phyloP scores from a whole-genome alignment of 2,113 vertebrate genomes.

The Numenius arquata region DNA sequence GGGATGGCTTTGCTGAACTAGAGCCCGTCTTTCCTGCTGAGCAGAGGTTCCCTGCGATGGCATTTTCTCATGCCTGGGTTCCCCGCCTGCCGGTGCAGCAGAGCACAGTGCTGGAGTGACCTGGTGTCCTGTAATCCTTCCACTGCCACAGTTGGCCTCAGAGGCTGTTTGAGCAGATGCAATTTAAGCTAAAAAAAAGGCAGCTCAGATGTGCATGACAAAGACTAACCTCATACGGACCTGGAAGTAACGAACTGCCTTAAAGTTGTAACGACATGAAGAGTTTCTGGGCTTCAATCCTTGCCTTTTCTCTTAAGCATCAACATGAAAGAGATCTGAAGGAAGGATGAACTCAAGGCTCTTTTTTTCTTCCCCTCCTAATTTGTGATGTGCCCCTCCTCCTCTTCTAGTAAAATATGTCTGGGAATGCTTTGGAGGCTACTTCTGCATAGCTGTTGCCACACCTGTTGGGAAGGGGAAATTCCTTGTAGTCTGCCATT shows the following conservation, averaged over 20 bases:
- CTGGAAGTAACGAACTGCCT: conserved; percentile 52
- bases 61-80: not conserved
- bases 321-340: not conserved
- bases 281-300: not conserved
- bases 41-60: not conserved
- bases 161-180: not conserved
- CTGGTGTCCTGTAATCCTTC: not conserved
- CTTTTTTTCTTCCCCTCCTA: not conserved
- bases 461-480: conserved; percentile 61
- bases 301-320: not conserved
- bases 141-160: not conserved
- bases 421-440: conserved; percentile 39
- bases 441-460: conserved; percentile 37
- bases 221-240: conserved; percentile 12
- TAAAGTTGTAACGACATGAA: conserved; percentile 1
- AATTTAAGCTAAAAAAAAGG: not conserved
- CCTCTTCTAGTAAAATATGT: conserved; percentile 23
- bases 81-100: not conserved
- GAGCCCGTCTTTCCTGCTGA: not conserved
- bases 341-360: not conserved
- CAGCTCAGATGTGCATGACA: conserved; percentile 22
- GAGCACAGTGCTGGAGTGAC: not conserved
- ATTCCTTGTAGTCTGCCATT: conserved; percentile 28
- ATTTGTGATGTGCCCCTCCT: not conserved
- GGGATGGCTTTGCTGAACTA: not conserved